Conservation (phyloP, 2,113 vertebrate species). For the Sinocyclocheilus grahami region DNA sequence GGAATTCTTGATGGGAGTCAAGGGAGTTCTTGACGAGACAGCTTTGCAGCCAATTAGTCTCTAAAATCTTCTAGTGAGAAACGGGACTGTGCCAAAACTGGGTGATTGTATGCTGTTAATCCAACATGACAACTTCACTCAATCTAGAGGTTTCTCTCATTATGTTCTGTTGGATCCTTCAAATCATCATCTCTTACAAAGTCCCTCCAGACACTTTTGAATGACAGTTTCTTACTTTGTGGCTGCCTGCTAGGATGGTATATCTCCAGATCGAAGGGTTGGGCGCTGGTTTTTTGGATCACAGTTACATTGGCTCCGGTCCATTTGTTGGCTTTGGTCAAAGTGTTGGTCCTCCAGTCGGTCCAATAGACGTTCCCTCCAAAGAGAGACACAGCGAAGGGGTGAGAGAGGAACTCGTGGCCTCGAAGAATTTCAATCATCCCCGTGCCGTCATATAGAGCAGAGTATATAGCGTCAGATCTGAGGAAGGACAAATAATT, state of each 20-base stretch:
- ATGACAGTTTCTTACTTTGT: slow-evolving; percentile 72
- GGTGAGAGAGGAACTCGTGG: slow-evolving; percentile 89
- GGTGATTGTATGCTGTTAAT: slow-evolving; percentile 10
- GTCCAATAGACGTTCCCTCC: slow-evolving; percentile 90
- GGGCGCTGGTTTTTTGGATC: slow-evolving; percentile 88
- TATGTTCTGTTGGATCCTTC: background rate
- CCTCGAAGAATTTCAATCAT: slow-evolving; percentile 86
- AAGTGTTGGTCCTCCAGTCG: slow-evolving; percentile 87
- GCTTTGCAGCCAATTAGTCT: slow-evolving; percentile 37
- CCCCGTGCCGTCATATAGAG: slow-evolving; percentile 82
- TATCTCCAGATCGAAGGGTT: slow-evolving; percentile 88
- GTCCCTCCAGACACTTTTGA: background rate
- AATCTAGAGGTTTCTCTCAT: slow-evolving; percentile 9
- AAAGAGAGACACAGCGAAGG: slow-evolving; percentile 86
- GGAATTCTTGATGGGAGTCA: slow-evolving; percentile 6
- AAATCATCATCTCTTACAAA: slow-evolving; percentile 12
- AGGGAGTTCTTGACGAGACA: slow-evolving; percentile 6
- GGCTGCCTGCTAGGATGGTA: slow-evolving; percentile 87
- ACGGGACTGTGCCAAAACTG: slow-evolving; percentile 9
- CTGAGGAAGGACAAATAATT: slow-evolving; percentile 66
- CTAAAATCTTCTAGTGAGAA: slow-evolving; percentile 16
- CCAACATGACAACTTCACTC: slow-evolving; percentile 21
- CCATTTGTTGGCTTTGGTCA: slow-evolving; percentile 90
- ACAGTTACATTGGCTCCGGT: slow-evolving; percentile 88
- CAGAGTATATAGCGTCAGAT: slow-evolving; percentile 90